These are phyloP conservation scores for Drosophila repletoides DNA, from an alignment of 1,140 invertebrate genomes.

Conservation along the genomic window DNA sequence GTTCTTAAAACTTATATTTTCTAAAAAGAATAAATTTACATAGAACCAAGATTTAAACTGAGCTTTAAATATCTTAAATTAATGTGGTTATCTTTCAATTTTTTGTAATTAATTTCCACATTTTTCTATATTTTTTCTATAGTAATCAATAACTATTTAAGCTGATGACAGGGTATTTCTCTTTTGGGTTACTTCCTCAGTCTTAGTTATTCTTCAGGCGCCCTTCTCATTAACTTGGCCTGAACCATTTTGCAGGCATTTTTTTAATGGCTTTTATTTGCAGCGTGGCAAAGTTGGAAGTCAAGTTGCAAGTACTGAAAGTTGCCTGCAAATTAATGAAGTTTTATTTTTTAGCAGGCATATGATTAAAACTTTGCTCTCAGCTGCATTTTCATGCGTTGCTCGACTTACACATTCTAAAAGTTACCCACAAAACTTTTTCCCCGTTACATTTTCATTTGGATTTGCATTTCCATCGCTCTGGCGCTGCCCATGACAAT, in stretches of 20 bases:
- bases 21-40: no score
- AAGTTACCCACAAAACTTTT: constrained; percentile 40
- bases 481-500: constrained; percentile 16
- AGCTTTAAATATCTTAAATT: no score
- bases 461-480: constrained; percentile 35
- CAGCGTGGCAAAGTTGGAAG: constrained; percentile 26
- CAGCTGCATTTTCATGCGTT: constrained; percentile 42
- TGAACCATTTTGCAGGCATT: constrained; percentile 32
- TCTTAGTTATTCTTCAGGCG: neutral
- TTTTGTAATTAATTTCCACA: no score
- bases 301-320: constrained; percentile 60
- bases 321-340: constrained; percentile 70
- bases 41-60: no score
- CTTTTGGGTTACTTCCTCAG: constrained; percentile 36
- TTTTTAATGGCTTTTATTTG: constrained; percentile 54
- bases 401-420: constrained; percentile 18
- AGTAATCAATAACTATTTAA: no score
- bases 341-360: constrained; percentile 47
- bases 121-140: no score
- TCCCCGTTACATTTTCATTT: constrained; percentile 55
- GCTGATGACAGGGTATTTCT: neutral
- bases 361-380: constrained; percentile 74
- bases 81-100: no score
- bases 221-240: constrained; percentile 5
- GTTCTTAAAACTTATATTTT: no score